These are phyloP conservation scores for Reticulitermes speratus DNA, from an alignment of 1,140 invertebrate species.

Conservation along the genomic window DNA sequence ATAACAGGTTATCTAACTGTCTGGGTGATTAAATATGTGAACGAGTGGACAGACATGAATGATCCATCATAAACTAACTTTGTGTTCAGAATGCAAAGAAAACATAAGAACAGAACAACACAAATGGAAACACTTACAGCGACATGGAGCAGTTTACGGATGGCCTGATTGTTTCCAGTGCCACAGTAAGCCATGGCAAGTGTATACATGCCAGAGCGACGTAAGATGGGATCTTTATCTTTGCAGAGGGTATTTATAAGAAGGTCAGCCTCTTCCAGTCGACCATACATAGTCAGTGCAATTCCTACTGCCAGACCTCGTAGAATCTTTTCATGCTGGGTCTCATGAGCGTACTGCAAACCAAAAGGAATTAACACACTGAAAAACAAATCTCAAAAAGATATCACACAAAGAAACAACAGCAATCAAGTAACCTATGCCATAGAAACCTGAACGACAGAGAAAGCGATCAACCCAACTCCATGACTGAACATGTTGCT, in stretches of 20 bases:
- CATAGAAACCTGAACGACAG: too few species aligned
- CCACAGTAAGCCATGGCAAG: conserved; percentile 99
- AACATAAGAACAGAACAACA: too few species aligned
- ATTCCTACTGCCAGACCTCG: conserved; percentile 94
- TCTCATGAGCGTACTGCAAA: conserved; percentile 77
- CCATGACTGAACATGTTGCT: too few species aligned
- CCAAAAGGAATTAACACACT: conserved; percentile 2
- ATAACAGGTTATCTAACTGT: too few species aligned
- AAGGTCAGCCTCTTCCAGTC: conserved; percentile 92
- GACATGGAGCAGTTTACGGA: conserved; percentile 90
- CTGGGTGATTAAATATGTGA: too few species aligned
- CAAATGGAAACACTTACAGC: conserved; percentile 64
- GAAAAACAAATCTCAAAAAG: too few species aligned
- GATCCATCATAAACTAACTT: too few species aligned
- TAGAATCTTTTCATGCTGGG: conserved; percentile 98
- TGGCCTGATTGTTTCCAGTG: conserved; percentile 95
- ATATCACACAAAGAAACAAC: too few species aligned
- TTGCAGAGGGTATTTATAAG: conserved; percentile 84
- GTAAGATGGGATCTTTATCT: conserved; percentile 83
- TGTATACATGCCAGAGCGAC: conserved; percentile 95
- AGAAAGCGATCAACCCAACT: too few species aligned
- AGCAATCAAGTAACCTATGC: too few species aligned
- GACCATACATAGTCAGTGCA: conserved; percentile 94
- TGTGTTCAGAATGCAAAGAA: too few species aligned
- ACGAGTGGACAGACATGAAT: too few species aligned